Evolutionary conservation across 1,140 invertebrate genomes (phyloP).

Genomic region (Drosophila aff.): DNA sequence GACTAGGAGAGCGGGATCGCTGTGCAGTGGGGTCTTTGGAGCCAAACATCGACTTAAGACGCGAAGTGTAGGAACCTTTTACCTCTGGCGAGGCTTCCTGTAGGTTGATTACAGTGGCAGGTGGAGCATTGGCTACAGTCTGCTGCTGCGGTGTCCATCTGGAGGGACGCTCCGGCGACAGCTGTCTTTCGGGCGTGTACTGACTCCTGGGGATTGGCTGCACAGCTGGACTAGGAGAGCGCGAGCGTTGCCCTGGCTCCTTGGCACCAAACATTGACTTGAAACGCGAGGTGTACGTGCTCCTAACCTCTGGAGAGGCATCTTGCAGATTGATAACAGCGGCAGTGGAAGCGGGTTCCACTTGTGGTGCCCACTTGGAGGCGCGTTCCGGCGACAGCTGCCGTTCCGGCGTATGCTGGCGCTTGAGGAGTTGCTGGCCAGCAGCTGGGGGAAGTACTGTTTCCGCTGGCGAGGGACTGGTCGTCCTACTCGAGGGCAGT

Average conservation of each 20-base stretch:
- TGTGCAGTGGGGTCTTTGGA: constrained; percentile 57
- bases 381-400: constrained; percentile 62
- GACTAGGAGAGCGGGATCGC: constrained; percentile 52
- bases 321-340: constrained; percentile 41
- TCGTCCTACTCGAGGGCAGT: constrained; percentile 55
- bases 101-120: constrained; percentile 30
- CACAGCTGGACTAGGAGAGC: background rate
- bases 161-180: constrained; percentile 56
- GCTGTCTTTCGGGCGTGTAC: constrained; percentile 68
- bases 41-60: constrained; percentile 75
- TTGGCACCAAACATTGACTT: constrained; percentile 75
- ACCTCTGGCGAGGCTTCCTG: constrained; percentile 56
- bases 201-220: constrained; percentile 60
- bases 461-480: constrained; percentile 36
- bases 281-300: constrained; percentile 69
- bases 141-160: constrained; percentile 39
- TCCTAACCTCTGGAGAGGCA: constrained; percentile 62
- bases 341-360: background rate
- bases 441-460: background rate
- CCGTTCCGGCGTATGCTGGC: constrained; percentile 73
- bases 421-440: constrained; percentile 54
- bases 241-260: constrained; percentile 33
- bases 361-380: constrained; percentile 41
- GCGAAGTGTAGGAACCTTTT: constrained; percentile 72
- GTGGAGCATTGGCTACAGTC: background rate